Percentiles rank a stretch among this genome's conserved stretches.
phyloP scores from a whole-genome alignment of 1,140 invertebrate genomes.

The Drosophila bocqueti region DNA sequence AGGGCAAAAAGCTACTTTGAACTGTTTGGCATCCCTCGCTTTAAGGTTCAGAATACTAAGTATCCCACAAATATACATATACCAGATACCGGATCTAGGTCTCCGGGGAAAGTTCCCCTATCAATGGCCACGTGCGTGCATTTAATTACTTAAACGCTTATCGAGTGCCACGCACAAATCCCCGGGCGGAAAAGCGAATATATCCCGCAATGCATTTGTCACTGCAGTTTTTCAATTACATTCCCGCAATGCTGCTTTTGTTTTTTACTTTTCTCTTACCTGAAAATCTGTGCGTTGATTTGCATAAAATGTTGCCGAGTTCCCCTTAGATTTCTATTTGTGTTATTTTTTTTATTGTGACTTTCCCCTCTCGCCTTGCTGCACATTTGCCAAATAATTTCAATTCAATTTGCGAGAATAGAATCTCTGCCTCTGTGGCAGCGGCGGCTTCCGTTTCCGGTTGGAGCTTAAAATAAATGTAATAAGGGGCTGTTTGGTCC shows the following conservation, averaged over 20 bases:
- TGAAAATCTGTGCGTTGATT: constrained; percentile 57
- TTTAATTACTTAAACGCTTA: constrained; percentile 66
- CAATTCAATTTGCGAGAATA: constrained; percentile 59
- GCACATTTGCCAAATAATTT: constrained; percentile 63
- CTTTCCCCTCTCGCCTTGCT: not conserved
- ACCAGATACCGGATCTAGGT: no score
- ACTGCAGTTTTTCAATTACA: constrained; percentile 37
- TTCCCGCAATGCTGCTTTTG: not conserved
- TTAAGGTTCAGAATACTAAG: not conserved
- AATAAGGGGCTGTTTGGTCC: not conserved
- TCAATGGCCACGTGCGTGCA: constrained; percentile 35
- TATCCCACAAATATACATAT: not conserved
- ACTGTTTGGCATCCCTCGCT: no score
- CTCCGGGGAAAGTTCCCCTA: not conserved
- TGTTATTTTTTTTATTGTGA: not conserved
- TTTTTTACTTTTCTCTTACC: not conserved
- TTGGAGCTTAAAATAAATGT: constrained; percentile 8
- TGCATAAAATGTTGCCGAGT: constrained; percentile 59
- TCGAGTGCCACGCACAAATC: constrained; percentile 41
- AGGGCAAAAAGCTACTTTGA: not conserved
- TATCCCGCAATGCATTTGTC: constrained; percentile 16
- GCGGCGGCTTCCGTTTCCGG: constrained; percentile 1
- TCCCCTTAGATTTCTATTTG: constrained; percentile 1
- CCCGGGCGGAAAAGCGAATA: not conserved
- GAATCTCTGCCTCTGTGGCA: not conserved